These are phyloP conservation scores for Sipha maydis DNA, from an alignment of 2,888 invertebrate genomes.

Conservation along the genomic window DNA sequence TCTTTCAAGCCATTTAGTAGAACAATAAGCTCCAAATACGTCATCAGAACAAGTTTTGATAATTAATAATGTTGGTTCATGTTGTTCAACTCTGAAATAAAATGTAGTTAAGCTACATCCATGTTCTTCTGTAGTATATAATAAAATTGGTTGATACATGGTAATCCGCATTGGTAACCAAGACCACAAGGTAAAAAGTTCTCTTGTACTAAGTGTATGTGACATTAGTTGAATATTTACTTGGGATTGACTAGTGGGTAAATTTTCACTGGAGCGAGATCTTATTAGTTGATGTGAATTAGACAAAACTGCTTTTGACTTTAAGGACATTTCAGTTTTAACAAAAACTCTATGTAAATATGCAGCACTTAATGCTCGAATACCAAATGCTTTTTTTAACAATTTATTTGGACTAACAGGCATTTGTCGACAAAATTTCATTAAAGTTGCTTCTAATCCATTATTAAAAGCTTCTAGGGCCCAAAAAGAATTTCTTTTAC, in stretches of 20 bases:
- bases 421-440: constrained; percentile 88
- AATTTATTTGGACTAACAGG: constrained; percentile 87
- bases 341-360: constrained; percentile 93
- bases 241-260: constrained; percentile 92
- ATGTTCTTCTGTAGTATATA: constrained; percentile 97
- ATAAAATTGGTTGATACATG: constrained; percentile 92
- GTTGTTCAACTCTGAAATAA: constrained; percentile 89
- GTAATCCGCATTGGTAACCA: constrained; percentile 96
- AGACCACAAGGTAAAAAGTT: constrained; percentile 94
- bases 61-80: constrained; percentile 93
- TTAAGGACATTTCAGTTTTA: constrained; percentile 93
- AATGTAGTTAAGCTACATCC: constrained; percentile 96
- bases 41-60: constrained; percentile 96
- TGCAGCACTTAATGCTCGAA: constrained; percentile 91
- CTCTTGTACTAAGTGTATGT: constrained; percentile 90
- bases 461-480: constrained; percentile 85
- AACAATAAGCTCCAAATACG: constrained; percentile 97
- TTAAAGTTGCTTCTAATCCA: constrained; percentile 84
- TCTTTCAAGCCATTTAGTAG: constrained; percentile 90
- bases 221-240: constrained; percentile 96
- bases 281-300: constrained; percentile 79
- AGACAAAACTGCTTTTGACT: constrained; percentile 82
- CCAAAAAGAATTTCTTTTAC: constrained; percentile 81
- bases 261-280: constrained; percentile 88
- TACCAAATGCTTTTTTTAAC: constrained; percentile 87